Evolutionary conservation across 2,888 invertebrate species (phyloP), one percentile per base, ranked within the genome.

Genomic region (Sisyra nigra): DNA sequence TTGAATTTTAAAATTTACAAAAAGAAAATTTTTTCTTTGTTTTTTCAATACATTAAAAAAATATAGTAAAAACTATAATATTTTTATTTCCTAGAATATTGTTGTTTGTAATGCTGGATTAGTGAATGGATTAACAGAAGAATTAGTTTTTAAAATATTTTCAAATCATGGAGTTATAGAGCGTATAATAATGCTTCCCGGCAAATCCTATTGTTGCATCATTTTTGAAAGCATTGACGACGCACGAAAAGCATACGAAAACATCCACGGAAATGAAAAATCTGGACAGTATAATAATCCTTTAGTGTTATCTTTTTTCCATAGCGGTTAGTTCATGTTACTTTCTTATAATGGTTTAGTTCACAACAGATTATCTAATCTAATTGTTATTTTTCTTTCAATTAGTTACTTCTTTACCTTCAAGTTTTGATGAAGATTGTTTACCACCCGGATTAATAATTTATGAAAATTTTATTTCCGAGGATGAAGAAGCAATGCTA

Each of bases 61-160:
- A n/a, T n/a, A n/a, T n/a, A n/a, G n/a, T n/a, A n/a, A n/a, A n/a
- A n/a, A n/a, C n/a, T n/a, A n/a, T n/a, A n/a, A n/a, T n/a, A n/a
- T 47, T 44, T 50, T 71, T 70, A 47, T 49, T 55, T 45, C 50
- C 71, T 58, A 86, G 86, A 69, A 73, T 55, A 52, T 88, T 37
- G 72, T 78, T 35, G 63, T 93, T n/a, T 84, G 86, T 52, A 93
- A 93, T 64, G 83, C 80, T 18, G 93, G 93, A 1, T 71, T 91
- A 46, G 82, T 80, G 2, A 87, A 83, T 50, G 86, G 87, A 4
- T 65, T 88, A 15, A 67, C 72, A 4, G 75, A 80, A 56, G 76
- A 79, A 53, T 57, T 63, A 38, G 54, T 92, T 8, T 55, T 74
- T 4, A 56, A 67, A 34, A 57, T 72, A 4, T 71, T 76, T 42